Conservation (phyloP, 2,113 vertebrate species). For the Petaurus breviceps region DNA sequence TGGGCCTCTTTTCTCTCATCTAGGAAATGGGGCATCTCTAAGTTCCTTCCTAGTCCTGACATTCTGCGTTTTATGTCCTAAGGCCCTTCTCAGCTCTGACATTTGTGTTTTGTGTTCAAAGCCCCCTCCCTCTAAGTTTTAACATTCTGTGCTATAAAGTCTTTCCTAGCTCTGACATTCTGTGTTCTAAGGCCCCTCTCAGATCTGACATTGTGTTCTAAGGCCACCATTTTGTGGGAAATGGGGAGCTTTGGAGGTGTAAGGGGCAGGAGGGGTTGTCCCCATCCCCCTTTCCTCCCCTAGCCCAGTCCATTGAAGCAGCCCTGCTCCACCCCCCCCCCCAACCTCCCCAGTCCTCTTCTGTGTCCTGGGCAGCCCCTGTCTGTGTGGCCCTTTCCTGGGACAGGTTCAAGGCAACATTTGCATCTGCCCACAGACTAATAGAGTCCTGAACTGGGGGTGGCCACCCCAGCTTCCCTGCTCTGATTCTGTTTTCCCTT, state of each 20-base stretch:
- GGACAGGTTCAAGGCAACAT: conserved; percentile 65
- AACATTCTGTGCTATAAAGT: not conserved
- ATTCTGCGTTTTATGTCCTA: no score
- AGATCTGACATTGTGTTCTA: not conserved
- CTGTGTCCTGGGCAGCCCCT: not conserved
- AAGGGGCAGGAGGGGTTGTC: not conserved
- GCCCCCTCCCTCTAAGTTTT: no score
- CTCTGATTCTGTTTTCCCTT: conserved; percentile 77
- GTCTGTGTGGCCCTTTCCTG: not conserved
- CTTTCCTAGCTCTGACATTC: no score
- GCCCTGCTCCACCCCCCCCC: no score
- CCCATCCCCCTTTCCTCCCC: not conserved
- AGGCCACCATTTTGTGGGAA: not conserved
- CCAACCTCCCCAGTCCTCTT: no score
- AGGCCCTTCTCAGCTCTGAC: no score
- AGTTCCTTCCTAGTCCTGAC: not conserved
- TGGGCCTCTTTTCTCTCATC: not conserved
- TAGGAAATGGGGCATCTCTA: not conserved
- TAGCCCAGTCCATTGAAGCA: not conserved
- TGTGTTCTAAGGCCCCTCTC: not conserved
- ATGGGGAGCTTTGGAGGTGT: not conserved
- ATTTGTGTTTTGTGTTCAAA: no score
- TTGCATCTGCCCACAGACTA: conserved; percentile 58
- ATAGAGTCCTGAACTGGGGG: conserved; percentile 74
- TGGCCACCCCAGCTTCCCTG: conserved; percentile 64